Percentiles rank a stretch among this genome's conserved stretches.
Evolutionary conservation across 2,797 vertebrate genomes (phyloP).

Genomic region (Helarctos malayanus): DNA sequence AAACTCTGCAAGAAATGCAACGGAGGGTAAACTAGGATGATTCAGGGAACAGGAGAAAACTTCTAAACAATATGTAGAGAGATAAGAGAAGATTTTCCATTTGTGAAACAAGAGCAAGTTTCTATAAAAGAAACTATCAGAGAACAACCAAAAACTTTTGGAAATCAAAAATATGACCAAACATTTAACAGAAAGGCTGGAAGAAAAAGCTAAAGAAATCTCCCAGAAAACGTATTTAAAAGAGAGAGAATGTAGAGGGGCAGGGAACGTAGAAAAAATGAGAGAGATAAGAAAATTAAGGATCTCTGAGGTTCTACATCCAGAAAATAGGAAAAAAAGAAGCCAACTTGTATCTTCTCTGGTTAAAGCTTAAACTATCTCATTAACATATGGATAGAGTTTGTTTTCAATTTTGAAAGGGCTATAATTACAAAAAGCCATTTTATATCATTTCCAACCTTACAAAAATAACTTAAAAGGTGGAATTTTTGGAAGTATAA

Average conservation of each 20-base stretch:
- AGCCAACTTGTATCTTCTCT: not conserved
- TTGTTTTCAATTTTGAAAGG: not conserved
- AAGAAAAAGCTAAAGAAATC: not conserved
- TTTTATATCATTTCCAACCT: not conserved
- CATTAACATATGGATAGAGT: not conserved
- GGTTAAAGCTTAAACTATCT: not conserved
- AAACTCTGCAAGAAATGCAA: not conserved
- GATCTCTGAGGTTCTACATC: not conserved
- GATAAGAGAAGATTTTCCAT: not conserved
- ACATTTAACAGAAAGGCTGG: not conserved
- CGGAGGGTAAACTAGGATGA: not conserved
- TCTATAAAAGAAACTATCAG: not conserved
- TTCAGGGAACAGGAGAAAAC: not conserved
- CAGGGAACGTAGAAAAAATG: not conserved
- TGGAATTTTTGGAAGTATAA: not conserved
- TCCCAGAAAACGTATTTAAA: not conserved
- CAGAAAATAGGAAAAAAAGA: not conserved
- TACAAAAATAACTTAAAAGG: not conserved
- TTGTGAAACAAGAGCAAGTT: not conserved
- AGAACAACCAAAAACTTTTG: not conserved
- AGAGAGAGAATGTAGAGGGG: not conserved
- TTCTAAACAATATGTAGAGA: not conserved
- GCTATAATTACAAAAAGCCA: not conserved
- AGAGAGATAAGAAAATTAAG: conserved; percentile 36
- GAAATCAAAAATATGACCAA: conserved; percentile 11